Evolutionary conservation across 2,888 invertebrate species (phyloP).

Genomic region (Stenotaenia linearis): DNA sequence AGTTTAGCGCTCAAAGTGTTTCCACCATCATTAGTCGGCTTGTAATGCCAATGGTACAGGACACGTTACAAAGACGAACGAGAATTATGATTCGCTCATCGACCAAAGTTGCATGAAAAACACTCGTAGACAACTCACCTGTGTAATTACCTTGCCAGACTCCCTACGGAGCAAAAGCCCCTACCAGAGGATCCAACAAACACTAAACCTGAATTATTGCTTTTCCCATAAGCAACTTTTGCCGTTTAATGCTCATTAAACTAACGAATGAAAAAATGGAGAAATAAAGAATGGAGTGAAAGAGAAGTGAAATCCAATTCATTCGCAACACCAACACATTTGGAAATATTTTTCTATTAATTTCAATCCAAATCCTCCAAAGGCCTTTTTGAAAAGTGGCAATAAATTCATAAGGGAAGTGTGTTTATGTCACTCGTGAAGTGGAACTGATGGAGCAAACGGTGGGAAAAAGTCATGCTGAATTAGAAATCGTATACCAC

Average conservation of each 20-base stretch:
- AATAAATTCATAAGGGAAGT: background rate
- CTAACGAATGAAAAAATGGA: background rate
- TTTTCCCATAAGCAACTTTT: background rate
- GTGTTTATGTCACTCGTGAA: conserved; percentile 2
- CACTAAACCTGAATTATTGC: too few relatives aligned
- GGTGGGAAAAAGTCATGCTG: background rate
- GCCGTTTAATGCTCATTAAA: background rate
- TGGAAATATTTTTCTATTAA: background rate
- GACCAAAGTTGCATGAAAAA: background rate
- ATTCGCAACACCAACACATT: background rate
- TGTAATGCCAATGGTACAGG: background rate
- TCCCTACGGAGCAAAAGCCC: too few relatives aligned
- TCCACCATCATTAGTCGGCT: background rate
- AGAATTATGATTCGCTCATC: background rate
- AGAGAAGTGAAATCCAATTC: background rate
- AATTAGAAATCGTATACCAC: background rate
- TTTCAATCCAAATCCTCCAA: background rate
- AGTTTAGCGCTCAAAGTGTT: background rate
- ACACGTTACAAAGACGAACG: background rate
- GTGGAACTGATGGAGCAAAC: conserved; percentile 10
- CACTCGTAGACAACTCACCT: too few relatives aligned
- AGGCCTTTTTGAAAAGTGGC: background rate
- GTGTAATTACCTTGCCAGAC: background rate
- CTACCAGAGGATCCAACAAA: background rate
- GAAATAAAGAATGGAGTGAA: background rate